Conservation (phyloP, 2,113 vertebrate genomes). For the Brachirus orientalis region DNA sequence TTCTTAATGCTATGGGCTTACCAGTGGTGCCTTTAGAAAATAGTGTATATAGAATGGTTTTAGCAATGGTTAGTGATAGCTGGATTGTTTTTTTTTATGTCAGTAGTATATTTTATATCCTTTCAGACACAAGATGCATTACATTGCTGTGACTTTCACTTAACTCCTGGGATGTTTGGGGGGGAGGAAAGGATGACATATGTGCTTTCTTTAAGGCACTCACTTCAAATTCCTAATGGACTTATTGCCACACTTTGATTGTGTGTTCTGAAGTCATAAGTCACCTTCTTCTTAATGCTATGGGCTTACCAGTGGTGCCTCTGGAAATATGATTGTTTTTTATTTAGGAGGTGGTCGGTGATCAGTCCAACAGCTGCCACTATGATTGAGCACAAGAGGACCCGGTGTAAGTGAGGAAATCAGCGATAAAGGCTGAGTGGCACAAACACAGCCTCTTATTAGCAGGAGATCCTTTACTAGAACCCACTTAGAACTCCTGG, state of each 20-base stretch:
- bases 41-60: background rate
- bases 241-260: constrained; percentile 27
- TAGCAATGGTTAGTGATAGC: background rate
- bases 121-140: background rate
- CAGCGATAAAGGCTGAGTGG: constrained; percentile 44
- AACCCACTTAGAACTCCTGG: constrained; percentile 5
- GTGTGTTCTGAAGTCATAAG: constrained; percentile 46
- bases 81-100: background rate
- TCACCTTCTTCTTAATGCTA: constrained; percentile 53
- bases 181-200: background rate
- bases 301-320: constrained; percentile 33
- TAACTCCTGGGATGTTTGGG: constrained; percentile 29
- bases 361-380: constrained; percentile 54
- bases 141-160: constrained; percentile 15
- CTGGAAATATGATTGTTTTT: constrained; percentile 69
- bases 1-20: constrained; percentile 45
- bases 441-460: constrained; percentile 31
- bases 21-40: constrained; percentile 43
- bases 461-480: constrained; percentile 32
- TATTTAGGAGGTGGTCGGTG: constrained; percentile 53
- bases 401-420: constrained; percentile 45
- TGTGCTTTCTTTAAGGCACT: constrained; percentile 16
- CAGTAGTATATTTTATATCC: background rate
- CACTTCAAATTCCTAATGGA: constrained; percentile 10
- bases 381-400: constrained; percentile 68